Evolutionary conservation across 2,797 vertebrate species (phyloP).

Genomic region (Chloroceryle inda): DNA sequence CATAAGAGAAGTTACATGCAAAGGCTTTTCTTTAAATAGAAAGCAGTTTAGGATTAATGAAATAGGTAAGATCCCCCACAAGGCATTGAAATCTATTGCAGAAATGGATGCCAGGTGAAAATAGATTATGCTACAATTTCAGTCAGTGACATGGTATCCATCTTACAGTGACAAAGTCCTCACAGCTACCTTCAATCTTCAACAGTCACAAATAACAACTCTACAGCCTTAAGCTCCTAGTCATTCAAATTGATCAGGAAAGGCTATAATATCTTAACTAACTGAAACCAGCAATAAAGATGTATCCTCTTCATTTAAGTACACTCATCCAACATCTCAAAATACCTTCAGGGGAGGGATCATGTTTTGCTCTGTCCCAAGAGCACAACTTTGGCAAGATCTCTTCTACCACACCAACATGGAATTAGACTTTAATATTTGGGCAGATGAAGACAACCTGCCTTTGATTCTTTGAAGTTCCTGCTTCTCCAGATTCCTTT

Average conservation of each 20-base stretch:
- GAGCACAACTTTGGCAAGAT: background rate
- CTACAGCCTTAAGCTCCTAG: background rate
- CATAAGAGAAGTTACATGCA: background rate
- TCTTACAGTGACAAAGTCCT: background rate
- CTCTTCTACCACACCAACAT: background rate
- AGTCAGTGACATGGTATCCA: background rate
- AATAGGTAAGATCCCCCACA: background rate
- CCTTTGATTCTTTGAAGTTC: background rate
- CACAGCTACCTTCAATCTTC: background rate
- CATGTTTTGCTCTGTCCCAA: background rate
- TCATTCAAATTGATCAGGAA: background rate
- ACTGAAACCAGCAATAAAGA: background rate
- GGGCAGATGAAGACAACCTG: background rate
- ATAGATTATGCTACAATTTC: fast-evolving
- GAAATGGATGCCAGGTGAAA: background rate
- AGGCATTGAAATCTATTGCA: background rate
- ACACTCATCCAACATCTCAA: background rate
- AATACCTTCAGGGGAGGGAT: background rate
- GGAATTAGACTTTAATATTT: background rate
- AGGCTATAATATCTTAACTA: background rate
- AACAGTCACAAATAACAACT: background rate
- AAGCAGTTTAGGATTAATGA: background rate
- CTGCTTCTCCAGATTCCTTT: background rate
- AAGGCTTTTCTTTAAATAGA: background rate
- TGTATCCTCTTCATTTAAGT: background rate